phyloP scores from a whole-genome alignment of 2,113 vertebrate species.

The Numenius arquata region DNA sequence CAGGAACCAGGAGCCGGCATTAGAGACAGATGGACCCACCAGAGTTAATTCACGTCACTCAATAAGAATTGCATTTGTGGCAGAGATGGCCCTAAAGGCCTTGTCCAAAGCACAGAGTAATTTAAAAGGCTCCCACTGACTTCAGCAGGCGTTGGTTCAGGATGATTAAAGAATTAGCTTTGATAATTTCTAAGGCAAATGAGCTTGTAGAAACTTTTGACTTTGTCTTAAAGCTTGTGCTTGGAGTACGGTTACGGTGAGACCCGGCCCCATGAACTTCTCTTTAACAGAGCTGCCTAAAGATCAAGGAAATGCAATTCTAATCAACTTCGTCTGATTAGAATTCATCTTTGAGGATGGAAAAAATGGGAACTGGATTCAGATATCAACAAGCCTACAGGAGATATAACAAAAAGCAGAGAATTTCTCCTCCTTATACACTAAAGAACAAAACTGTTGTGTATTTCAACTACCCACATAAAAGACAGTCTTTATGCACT shows the following conservation, averaged over 20 bases:
- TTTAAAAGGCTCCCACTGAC: background rate
- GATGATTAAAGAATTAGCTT: background rate
- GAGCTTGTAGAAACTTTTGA: background rate
- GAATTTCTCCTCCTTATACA: background rate
- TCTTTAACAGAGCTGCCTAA: background rate
- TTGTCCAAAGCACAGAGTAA: background rate
- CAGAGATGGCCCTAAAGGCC: background rate
- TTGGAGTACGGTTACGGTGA: background rate
- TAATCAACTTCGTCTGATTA: no score
- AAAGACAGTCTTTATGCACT: background rate
- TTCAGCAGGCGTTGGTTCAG: background rate
- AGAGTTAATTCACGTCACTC: background rate
- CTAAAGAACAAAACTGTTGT: accelerated
- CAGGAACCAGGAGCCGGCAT: accelerated
- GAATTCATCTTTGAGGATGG: background rate
- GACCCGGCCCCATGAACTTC: background rate
- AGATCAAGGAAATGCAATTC: background rate
- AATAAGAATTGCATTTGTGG: background rate
- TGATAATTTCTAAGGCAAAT: background rate
- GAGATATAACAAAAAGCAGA: background rate
- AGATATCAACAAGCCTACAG: background rate
- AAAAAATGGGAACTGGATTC: background rate
- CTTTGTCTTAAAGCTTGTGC: background rate
- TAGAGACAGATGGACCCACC: background rate
- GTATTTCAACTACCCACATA: background rate